These are phyloP conservation scores for Drosophila bocki DNA, from an alignment of 1,140 invertebrate genomes.

Conservation along the genomic window DNA sequence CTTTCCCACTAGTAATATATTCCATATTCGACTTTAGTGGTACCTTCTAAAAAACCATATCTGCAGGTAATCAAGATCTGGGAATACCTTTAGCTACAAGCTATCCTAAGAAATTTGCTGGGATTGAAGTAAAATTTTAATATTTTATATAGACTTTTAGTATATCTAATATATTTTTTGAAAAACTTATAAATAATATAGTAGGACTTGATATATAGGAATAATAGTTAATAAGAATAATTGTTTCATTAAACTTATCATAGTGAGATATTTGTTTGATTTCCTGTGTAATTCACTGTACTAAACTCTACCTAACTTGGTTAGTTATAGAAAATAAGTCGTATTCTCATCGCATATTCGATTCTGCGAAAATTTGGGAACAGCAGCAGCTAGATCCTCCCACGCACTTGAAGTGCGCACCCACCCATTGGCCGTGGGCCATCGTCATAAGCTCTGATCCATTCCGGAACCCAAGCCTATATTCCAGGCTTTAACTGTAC, in stretches of 20 bases:
- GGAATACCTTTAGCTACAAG: background rate
- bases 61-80: background rate
- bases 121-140: background rate
- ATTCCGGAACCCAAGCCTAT: constrained; percentile 25
- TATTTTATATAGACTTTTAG: background rate
- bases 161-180: background rate
- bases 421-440: constrained; percentile 72
- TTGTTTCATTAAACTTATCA: background rate
- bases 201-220: background rate
- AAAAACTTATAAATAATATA: background rate
- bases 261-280: background rate
- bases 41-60: background rate
- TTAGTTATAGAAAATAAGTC: constrained; percentile 22
- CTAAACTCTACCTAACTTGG: constrained; percentile 30
- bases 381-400: constrained; percentile 48
- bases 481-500: constrained; percentile 60
- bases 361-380: constrained; percentile 35
- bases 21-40: background rate
- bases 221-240: background rate
- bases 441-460: constrained; percentile 46
- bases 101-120: background rate
- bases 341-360: constrained; percentile 30
- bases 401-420: constrained; percentile 58
- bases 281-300: constrained; percentile 2
- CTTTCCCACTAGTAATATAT: too few species aligned